phyloP scores from a whole-genome alignment of 2,113 vertebrate species.

The Microtus ochrogaster region DNA sequence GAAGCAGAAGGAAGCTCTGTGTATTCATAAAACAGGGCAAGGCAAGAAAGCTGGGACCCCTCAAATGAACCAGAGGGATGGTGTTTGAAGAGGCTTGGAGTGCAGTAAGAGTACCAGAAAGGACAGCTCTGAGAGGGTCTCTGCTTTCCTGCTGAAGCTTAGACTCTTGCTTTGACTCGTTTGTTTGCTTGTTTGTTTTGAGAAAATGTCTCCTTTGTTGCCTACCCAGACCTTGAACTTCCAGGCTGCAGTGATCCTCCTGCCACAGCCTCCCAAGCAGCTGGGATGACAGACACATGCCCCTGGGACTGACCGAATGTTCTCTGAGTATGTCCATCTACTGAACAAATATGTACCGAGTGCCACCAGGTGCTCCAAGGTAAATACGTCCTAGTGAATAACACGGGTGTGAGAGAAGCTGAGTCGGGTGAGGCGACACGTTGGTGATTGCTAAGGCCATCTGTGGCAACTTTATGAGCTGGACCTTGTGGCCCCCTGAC shows the following conservation, averaged over 20 bases:
- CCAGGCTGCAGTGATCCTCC: neutral
- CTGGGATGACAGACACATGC: neutral
- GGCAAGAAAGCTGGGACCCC: neutral
- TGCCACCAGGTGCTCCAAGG: neutral
- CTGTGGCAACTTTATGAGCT: neutral
- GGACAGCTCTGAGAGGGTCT: neutral
- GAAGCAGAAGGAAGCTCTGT: neutral
- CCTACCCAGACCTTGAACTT: neutral
- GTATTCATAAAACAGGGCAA: neutral
- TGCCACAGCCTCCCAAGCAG: neutral
- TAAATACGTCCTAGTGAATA: neutral
- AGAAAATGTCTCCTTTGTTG: neutral
- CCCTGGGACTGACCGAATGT: neutral
- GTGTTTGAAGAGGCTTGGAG: neutral
- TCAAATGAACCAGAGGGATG: neutral
- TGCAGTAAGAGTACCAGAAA: neutral
- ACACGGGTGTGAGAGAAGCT: neutral
- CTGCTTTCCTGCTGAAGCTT: neutral
- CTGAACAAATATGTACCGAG: constrained; percentile 3
- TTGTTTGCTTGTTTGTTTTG: neutral
- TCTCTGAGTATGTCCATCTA: neutral
- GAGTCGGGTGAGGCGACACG: neutral
- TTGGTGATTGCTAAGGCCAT: neutral
- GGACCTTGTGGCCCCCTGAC: neutral
- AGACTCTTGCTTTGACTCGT: neutral